Evolutionary conservation across 2,113 vertebrate species (phyloP).

Genomic region (Eretmodus cyanostictus): DNA sequence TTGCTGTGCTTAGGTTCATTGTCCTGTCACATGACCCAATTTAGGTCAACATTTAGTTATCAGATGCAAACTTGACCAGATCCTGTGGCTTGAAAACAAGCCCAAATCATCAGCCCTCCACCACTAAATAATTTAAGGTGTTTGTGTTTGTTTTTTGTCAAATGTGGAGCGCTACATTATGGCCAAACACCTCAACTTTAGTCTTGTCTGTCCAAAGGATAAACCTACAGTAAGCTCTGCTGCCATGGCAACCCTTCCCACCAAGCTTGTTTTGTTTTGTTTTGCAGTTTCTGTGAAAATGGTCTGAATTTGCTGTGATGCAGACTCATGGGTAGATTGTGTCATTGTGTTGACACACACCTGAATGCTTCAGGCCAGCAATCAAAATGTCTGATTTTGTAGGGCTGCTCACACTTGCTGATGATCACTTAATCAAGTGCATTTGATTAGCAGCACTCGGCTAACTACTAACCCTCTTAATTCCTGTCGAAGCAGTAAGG

Average conservation of each 20-base stretch:
- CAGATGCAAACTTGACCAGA: not conserved
- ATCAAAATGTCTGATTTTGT: not conserved
- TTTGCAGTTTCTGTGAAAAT: not conserved
- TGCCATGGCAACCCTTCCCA: not conserved
- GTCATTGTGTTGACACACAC: not conserved
- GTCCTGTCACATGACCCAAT: not conserved
- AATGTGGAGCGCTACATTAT: not conserved
- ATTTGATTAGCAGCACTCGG: not conserved
- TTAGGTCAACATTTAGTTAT: not conserved
- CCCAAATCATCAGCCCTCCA: not conserved
- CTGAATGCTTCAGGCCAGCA: not conserved
- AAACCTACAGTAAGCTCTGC: not conserved
- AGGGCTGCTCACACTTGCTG: not conserved
- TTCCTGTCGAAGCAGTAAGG: not conserved
- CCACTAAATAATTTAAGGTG: not conserved
- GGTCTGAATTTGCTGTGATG: not conserved
- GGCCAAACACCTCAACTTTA: not conserved
- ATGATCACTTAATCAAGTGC: not conserved
- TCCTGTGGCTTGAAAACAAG: not conserved
- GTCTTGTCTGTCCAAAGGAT: not conserved
- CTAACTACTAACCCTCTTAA: not conserved
- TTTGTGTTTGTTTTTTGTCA: not conserved
- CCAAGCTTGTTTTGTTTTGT: not conserved
- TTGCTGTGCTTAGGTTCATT: not conserved
- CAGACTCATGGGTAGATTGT: not conserved